Evolutionary conservation across 2,797 vertebrate species (phyloP).

Genomic region (Myripristis murdjan): DNA sequence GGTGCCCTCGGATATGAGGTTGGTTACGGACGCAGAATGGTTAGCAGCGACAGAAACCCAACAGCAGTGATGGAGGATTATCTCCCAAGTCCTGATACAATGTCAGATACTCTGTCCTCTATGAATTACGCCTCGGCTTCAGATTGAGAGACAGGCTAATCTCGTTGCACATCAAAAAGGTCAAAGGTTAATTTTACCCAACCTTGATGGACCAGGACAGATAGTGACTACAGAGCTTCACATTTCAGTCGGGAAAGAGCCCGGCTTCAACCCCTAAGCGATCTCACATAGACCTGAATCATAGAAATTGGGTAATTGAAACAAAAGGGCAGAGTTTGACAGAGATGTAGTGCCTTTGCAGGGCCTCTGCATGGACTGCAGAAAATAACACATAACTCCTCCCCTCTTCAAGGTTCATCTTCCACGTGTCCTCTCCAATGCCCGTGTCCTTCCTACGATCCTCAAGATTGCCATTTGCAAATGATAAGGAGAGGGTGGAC

Average conservation of each 20-base stretch:
- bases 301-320: conserved; percentile 82
- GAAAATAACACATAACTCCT: conserved; percentile 80
- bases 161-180: conserved; percentile 55
- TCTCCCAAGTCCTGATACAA: conserved; percentile 45
- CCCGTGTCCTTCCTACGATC: conserved; percentile 70
- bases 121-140: conserved; percentile 51
- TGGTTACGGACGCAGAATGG: conserved; percentile 25
- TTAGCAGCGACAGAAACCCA: conserved; percentile 38
- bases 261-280: conserved; percentile 68
- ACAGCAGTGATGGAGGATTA: conserved; percentile 45
- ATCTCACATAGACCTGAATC: conserved; percentile 76
- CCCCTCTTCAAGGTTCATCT: conserved; percentile 68
- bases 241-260: conserved; percentile 61
- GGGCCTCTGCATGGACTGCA: conserved; percentile 74
- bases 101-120: conserved; percentile 46
- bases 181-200: conserved; percentile 66
- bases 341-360: conserved; percentile 80
- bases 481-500: conserved; percentile 69
- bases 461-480: conserved; percentile 80
- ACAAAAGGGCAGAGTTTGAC: conserved; percentile 84
- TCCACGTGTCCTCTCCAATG: conserved; percentile 66
- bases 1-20: conserved; percentile 42
- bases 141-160: conserved; percentile 61
- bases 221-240: conserved; percentile 30
- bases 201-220: conserved; percentile 44